Percentiles rank a stretch among this genome's conserved stretches.
Conservation (phyloP, 2,113 vertebrate species). For the Ageneiosus marmoratus region DNA sequence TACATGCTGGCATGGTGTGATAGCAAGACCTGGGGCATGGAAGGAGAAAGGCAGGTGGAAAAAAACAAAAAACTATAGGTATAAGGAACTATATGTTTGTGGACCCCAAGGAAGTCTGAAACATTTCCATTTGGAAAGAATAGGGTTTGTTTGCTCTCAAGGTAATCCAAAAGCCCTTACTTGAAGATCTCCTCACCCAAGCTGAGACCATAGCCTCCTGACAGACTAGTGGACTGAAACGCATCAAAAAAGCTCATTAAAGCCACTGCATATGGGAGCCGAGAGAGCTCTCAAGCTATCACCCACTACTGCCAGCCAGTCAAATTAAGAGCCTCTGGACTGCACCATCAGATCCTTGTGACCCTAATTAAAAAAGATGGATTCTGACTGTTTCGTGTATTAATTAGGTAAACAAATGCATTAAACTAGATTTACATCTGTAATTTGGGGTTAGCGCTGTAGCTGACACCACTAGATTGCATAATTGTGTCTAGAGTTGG, state of each 20-base stretch:
- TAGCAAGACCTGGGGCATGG: constrained; percentile 25
- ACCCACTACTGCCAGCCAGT: constrained; percentile 40
- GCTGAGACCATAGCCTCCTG: constrained; percentile 42
- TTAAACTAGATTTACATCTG: constrained; percentile 57
- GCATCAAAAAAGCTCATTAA: constrained; percentile 60
- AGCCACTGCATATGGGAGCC: constrained; percentile 49
- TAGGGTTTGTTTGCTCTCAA: constrained; percentile 61
- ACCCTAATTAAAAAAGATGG: constrained; percentile 63
- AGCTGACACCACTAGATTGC: constrained; percentile 33
- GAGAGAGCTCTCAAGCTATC: constrained; percentile 44
- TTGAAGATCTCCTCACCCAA: constrained; percentile 46
- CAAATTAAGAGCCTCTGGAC: constrained; percentile 48
- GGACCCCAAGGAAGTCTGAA: constrained; percentile 55
- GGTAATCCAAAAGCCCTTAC: constrained; percentile 57
- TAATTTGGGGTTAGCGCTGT: constrained; percentile 48
- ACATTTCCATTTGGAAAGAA: constrained; percentile 43
- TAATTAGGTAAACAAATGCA: constrained; percentile 57
- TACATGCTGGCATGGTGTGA: constrained; percentile 29
- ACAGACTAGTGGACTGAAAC: constrained; percentile 51
- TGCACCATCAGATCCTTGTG: constrained; percentile 41
- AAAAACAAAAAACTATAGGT: background rate
- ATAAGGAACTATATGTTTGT: constrained; percentile 30
- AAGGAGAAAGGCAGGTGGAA: constrained; percentile 32
- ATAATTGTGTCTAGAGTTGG: constrained; percentile 38
- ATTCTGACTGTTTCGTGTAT: constrained; percentile 54